phyloP scores from a whole-genome alignment of 1,140 invertebrate genomes.

The Diuraphis noxia region DNA sequence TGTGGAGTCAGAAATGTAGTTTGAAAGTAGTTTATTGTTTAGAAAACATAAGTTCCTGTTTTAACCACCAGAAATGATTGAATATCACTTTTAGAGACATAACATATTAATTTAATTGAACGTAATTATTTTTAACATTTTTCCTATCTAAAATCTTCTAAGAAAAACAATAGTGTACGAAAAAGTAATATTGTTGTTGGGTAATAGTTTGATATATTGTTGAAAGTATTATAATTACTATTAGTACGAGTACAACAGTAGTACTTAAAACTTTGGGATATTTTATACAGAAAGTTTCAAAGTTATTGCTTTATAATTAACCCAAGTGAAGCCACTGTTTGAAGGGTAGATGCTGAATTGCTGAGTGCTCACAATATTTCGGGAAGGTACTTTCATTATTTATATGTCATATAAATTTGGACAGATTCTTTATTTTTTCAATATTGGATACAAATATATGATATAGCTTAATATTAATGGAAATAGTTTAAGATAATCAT shows the following conservation, averaged over 20 bases:
- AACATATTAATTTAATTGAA: background rate
- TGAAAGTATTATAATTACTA: background rate
- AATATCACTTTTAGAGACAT: background rate
- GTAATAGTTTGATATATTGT: constrained; percentile 2
- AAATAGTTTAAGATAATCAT: background rate
- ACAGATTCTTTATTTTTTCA: too few species aligned
- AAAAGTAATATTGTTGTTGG: background rate
- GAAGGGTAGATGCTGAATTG: background rate
- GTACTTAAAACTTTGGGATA: background rate
- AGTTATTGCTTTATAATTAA: constrained; percentile 12
- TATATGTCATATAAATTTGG: background rate
- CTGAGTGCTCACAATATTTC: background rate
- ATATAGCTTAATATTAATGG: background rate
- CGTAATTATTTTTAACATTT: background rate
- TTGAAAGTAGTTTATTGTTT: background rate
- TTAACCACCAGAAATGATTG: background rate
- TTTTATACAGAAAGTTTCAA: constrained; percentile 4
- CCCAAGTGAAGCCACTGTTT: background rate
- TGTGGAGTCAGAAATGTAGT: background rate
- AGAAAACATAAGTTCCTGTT: background rate
- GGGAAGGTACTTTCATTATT: background rate
- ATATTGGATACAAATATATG: too few species aligned
- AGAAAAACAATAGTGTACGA: background rate
- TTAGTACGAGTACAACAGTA: background rate
- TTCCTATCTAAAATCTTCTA: background rate